These are phyloP conservation scores for Orientallactaga sibirica DNA, from an alignment of 2,797 vertebrate genomes.

Conservation along the genomic window DNA sequence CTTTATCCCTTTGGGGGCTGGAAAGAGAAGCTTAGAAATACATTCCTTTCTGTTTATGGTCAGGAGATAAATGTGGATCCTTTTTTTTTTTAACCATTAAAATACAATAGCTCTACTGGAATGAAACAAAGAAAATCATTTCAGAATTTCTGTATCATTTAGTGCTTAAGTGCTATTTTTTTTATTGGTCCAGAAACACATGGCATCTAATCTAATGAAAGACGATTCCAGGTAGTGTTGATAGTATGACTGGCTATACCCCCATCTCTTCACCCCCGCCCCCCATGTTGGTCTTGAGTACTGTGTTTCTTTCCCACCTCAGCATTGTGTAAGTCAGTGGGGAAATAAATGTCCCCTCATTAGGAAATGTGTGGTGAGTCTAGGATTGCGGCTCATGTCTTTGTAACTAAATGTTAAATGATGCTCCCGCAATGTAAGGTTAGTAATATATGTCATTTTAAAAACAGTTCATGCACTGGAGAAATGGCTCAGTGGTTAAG, in stretches of 20 bases:
- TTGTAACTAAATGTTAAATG: not conserved
- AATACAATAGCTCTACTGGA: not conserved
- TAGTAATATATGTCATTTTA: not conserved
- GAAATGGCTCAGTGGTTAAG: too few relatives aligned
- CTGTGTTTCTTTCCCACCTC: not conserved
- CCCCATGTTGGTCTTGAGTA: not conserved
- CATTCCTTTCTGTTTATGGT: not conserved
- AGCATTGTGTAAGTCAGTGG: not conserved
- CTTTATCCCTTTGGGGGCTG: not conserved
- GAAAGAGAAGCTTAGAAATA: not conserved
- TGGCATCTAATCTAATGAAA: not conserved
- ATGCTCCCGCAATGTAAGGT: not conserved
- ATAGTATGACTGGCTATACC: not conserved
- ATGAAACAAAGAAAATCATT: not conserved
- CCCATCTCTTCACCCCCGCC: not conserved
- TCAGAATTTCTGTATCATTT: constrained; percentile 31
- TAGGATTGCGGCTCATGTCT: not conserved
- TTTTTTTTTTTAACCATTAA: not conserved
- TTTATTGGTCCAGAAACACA: constrained; percentile 11
- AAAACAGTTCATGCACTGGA: not conserved
- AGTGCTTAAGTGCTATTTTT: constrained; percentile 10
- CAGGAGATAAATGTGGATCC: not conserved
- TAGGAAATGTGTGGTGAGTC: not conserved
- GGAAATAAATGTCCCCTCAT: not conserved
- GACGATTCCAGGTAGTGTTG: not conserved